Evolutionary conservation across 2,888 invertebrate species (phyloP).

Genomic region (Aphidoletes aphidimyza): DNA sequence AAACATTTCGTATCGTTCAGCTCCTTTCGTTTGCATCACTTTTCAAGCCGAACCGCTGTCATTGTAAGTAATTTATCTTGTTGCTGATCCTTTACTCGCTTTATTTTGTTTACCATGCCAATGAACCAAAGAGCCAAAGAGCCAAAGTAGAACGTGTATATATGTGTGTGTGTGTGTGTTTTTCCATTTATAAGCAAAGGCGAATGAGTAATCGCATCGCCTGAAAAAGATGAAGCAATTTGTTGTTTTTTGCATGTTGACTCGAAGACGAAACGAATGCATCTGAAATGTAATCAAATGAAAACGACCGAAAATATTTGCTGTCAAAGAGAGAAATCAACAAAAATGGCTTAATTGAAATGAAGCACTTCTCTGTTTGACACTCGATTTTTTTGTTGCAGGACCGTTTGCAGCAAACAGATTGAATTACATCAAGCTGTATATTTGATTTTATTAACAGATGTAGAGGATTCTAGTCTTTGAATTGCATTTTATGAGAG

Average conservation of each 20-base stretch:
- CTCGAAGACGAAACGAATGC: not conserved
- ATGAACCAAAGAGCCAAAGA: no score
- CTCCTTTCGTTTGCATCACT: not conserved
- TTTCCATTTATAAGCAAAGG: no score
- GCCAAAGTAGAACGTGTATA: no score
- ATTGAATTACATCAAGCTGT: no score
- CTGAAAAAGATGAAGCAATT: not conserved
- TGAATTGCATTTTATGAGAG: no score
- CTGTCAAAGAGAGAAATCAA: not conserved
- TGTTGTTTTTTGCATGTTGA: not conserved
- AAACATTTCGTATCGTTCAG: conserved; percentile 3
- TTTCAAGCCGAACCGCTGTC: conserved; percentile 14
- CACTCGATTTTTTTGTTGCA: not conserved
- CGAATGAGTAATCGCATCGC: no score
- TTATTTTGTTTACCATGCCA: not conserved
- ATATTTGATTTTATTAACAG: no score
- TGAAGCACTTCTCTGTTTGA: not conserved
- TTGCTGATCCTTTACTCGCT: conserved; percentile 39
- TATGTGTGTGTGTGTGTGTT: no score
- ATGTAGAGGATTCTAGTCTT: no score
- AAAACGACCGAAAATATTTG: not conserved
- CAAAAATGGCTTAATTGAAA: not conserved
- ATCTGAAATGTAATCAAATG: not conserved
- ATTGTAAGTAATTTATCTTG: conserved; percentile 43
- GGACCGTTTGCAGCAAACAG: no score